Percentiles rank a stretch among this genome's conserved stretches.
Conservation (phyloP, 2,888 invertebrate genomes). For the Yponomeuta sedellus region DNA sequence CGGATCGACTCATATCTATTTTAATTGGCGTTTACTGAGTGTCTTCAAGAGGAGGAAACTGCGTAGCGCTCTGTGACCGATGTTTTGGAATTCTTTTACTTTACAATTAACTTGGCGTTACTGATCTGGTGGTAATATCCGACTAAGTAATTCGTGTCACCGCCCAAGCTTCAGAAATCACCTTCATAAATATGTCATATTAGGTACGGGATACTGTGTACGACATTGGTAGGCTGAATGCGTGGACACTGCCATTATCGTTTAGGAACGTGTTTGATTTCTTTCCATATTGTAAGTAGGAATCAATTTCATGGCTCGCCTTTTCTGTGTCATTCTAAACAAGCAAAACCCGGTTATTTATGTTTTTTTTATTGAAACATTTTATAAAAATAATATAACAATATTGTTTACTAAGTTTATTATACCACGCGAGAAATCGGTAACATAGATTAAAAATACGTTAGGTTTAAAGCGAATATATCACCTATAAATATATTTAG, state of each 20-base stretch:
- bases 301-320: conserved; percentile 2
- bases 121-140: too few species aligned
- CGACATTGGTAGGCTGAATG: background rate
- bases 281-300: background rate
- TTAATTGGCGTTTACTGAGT: too few species aligned
- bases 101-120: too few species aligned
- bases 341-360: conserved; percentile 3
- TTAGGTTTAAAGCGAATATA: conserved; percentile 1
- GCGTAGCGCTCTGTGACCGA: too few species aligned
- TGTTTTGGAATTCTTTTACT: too few species aligned
- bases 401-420: background rate
- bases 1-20: too few species aligned
- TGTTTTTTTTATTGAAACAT: background rate
- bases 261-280: conserved; percentile 3
- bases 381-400: background rate
- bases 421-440: background rate
- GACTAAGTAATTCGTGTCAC: too few species aligned
- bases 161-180: background rate
- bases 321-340: background rate
- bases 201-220: background rate
- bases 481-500: background rate
- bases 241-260: conserved; percentile 6
- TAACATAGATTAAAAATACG: background rate
- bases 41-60: too few species aligned
- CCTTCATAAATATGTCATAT: background rate